Percentiles rank a stretch among this genome's conserved stretches.
Conservation (phyloP, 2,797 vertebrate species). For the Allobates femoralis region DNA sequence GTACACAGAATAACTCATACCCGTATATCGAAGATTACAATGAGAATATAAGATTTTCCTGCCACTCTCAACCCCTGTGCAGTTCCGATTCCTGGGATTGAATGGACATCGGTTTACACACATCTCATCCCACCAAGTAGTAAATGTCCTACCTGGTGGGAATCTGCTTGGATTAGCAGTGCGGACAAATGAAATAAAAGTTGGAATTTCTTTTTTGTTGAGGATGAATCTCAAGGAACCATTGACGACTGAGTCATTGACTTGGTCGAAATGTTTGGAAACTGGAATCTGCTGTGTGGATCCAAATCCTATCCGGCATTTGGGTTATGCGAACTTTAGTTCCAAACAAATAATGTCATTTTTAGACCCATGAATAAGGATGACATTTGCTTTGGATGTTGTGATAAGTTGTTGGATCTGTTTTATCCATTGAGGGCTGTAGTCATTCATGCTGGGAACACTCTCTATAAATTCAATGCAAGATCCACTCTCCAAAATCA, state of each 20-base stretch:
- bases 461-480: constrained; percentile 52
- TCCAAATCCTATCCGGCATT: constrained; percentile 50
- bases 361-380: constrained; percentile 49
- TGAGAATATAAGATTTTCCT: constrained; percentile 36
- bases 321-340: constrained; percentile 23
- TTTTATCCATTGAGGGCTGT: constrained; percentile 14
- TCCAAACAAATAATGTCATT: constrained; percentile 49
- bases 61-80: constrained; percentile 51
- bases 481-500: constrained; percentile 44
- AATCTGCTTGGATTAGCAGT: constrained; percentile 42
- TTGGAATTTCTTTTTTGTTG: constrained; percentile 45
- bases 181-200: constrained; percentile 37
- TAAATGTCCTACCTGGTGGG: constrained; percentile 33
- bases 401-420: constrained; percentile 29
- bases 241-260: constrained; percentile 34
- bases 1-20: constrained; percentile 51
- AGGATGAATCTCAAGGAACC: constrained; percentile 40
- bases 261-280: constrained; percentile 21
- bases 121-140: constrained; percentile 57
- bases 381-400: constrained; percentile 25
- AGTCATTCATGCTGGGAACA: constrained; percentile 45
- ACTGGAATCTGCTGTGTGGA: constrained; percentile 43
- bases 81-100: constrained; percentile 48
- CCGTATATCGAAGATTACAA: constrained; percentile 51
- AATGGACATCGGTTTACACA: constrained; percentile 56